Evolutionary conservation across 2,113 vertebrate genomes (phyloP).

Genomic region (Podarcis cretensis): DNA sequence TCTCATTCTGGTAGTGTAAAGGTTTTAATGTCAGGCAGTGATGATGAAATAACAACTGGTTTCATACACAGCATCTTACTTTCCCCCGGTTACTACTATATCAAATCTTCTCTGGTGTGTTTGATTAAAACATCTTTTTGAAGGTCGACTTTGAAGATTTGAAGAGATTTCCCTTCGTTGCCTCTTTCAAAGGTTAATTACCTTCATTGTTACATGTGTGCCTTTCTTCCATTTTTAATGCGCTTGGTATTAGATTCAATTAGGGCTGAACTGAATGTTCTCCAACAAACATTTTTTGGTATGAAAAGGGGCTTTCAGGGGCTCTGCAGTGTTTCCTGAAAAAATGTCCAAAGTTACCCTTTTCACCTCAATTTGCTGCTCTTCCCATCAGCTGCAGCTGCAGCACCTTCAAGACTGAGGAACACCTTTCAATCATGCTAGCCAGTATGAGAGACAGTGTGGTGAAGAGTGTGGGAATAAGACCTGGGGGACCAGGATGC

Average conservation of each 20-base stretch:
- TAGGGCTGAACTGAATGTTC: neutral
- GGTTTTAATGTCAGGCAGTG: neutral
- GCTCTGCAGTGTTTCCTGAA: neutral
- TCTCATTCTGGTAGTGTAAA: neutral
- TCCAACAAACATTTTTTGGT: neutral
- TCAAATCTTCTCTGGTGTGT: neutral
- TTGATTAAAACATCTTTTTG: slow-evolving; percentile 14
- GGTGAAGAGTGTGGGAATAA: no score
- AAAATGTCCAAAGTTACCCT: neutral
- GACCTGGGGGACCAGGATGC: no score
- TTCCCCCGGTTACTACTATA: neutral
- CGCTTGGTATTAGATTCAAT: neutral
- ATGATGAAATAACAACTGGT: neutral
- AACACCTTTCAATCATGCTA: neutral
- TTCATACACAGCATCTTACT: neutral
- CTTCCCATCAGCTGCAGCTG: neutral
- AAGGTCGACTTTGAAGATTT: slow-evolving; percentile 10
- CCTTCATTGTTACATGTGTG: slow-evolving; percentile 1
- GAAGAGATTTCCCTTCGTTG: neutral
- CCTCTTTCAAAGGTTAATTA: slow-evolving; percentile 24
- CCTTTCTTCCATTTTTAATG: slow-evolving; percentile 4
- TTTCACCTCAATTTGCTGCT: neutral
- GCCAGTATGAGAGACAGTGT: neutral
- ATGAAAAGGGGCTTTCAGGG: neutral
- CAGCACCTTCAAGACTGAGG: neutral